These are phyloP conservation scores for Coluber constrictor DNA, from an alignment of 2,797 vertebrate species.

Conservation along the genomic window DNA sequence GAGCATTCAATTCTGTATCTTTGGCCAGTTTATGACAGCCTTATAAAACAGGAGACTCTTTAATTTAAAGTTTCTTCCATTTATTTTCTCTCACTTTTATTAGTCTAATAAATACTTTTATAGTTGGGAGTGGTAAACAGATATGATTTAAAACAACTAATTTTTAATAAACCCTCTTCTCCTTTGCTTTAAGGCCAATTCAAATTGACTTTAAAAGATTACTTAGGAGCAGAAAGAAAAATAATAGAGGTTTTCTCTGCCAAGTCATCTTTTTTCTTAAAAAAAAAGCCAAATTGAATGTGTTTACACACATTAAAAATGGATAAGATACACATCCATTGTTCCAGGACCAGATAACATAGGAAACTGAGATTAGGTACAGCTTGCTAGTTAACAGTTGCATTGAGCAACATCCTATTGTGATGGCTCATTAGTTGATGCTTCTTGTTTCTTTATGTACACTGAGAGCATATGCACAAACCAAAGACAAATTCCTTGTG, in stretches of 20 bases:
- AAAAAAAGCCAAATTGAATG: background rate
- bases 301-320: background rate
- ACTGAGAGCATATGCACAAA: too few species aligned
- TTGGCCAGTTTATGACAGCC: constrained; percentile 50
- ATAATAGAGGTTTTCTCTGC: background rate
- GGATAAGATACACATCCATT: background rate
- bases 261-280: too few species aligned
- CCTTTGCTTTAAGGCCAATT: constrained; percentile 19
- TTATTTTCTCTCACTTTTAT: constrained; percentile 65
- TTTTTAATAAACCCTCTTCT: constrained; percentile 41
- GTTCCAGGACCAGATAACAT: background rate
- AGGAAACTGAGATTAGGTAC: background rate
- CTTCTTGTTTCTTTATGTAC: too few species aligned
- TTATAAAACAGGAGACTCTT: constrained; percentile 61
- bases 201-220: constrained; percentile 23
- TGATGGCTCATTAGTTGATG: background rate
- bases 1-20: constrained; percentile 41
- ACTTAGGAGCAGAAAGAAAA: background rate
- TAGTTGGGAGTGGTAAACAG: constrained; percentile 49
- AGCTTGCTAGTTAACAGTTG: background rate
- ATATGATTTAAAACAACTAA: constrained; percentile 25
- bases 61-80: constrained; percentile 62
- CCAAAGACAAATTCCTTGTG: too few species aligned
- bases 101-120: constrained; percentile 54
- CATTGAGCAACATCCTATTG: background rate